Percentiles rank a stretch among this genome's conserved stretches.
These are phyloP conservation scores for Nasalis larvatus DNA, from an alignment of 2,113 vertebrate genomes.

Conservation along the genomic window DNA sequence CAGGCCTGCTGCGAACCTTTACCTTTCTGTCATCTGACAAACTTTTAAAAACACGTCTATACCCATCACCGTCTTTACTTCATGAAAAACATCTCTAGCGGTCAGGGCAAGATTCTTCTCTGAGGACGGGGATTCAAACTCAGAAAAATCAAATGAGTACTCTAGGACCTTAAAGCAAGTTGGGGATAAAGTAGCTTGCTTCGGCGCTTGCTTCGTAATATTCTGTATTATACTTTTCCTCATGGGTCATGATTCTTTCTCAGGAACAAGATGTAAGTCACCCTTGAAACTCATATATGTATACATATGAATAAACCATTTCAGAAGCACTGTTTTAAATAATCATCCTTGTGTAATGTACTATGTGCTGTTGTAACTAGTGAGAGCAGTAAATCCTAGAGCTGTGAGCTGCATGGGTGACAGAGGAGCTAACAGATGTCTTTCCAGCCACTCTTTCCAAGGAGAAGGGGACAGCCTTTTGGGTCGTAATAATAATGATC, in stretches of 20 bases:
- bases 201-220: not conserved
- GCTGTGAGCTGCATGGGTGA: not conserved
- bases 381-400: not conserved
- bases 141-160: not conserved
- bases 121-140: not conserved
- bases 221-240: not conserved
- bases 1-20: not conserved
- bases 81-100: not conserved
- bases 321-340: constrained; percentile 14
- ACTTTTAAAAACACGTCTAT: not conserved
- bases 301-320: not conserved
- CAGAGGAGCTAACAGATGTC: not conserved
- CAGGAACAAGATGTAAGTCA: not conserved
- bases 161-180: not conserved
- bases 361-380: not conserved
- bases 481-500: not conserved
- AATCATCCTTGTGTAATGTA: not conserved
- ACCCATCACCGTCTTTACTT: not conserved
- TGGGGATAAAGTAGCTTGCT: not conserved
- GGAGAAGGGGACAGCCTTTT: not conserved
- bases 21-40: not conserved
- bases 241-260: not conserved
- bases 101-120: not conserved
- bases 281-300: not conserved
- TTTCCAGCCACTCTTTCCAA: not conserved